These are phyloP conservation scores for Phortica okadai DNA, from an alignment of 2,888 invertebrate species.

Conservation along the genomic window DNA sequence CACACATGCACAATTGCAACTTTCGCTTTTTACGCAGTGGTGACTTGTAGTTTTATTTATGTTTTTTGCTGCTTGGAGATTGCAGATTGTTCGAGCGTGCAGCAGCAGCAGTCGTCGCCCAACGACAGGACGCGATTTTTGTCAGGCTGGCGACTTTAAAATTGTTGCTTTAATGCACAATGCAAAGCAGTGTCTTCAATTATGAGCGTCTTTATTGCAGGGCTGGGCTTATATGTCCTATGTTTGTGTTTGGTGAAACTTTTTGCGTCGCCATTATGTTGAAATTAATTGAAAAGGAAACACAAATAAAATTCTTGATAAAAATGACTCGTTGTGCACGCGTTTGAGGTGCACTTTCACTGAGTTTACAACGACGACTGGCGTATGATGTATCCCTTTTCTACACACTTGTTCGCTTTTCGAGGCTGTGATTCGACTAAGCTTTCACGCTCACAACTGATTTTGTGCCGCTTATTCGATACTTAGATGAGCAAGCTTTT, in stretches of 20 bases:
- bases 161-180: constrained; percentile 11
- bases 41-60: constrained; percentile 25
- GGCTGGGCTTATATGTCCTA: neutral
- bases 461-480: neutral
- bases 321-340: neutral
- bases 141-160: constrained; percentile 11
- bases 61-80: constrained; percentile 20
- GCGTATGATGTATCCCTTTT: constrained; percentile 56
- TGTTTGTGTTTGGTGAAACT: constrained; percentile 47
- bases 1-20: constrained; percentile 19
- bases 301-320: constrained; percentile 18
- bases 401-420: constrained; percentile 75
- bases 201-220: neutral
- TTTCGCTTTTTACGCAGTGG: constrained; percentile 30
- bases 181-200: neutral
- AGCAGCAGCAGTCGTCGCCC: constrained; percentile 19
- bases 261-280: constrained; percentile 53
- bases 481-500: neutral
- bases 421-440: constrained; percentile 49
- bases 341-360: constrained; percentile 56
- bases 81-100: constrained; percentile 6
- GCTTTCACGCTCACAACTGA: constrained; percentile 47
- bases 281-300: constrained; percentile 12
- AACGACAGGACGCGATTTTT: neutral
- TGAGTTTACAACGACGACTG: constrained; percentile 66